phyloP scores from a whole-genome alignment of 2,888 invertebrate species.

The Ectropis crepuscularia region DNA sequence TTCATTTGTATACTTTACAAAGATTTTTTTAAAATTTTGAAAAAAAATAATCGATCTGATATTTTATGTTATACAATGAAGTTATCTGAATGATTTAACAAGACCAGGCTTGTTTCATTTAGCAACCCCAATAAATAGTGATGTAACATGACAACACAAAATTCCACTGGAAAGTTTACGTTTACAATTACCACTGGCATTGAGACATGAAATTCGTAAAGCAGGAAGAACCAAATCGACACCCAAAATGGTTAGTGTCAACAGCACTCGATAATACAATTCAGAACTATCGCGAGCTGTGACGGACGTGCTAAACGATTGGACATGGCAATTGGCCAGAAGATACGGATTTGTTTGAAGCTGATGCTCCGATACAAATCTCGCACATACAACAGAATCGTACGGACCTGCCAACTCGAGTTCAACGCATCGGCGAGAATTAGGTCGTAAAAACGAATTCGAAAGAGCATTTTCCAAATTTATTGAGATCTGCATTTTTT shows the following conservation, averaged over 20 bases:
- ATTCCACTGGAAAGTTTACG: conserved; percentile 32
- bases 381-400: background rate
- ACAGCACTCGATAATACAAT: conserved; percentile 37
- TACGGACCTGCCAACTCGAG: conserved; percentile 10
- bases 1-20: too few species aligned
- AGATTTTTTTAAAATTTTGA: too few species aligned
- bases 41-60: too few species aligned
- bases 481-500: too few species aligned
- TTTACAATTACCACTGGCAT: conserved; percentile 51
- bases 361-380: conserved; percentile 17
- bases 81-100: background rate
- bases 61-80: too few species aligned
- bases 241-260: conserved; percentile 45
- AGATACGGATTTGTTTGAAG: conserved; percentile 30
- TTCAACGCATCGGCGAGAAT: conserved; percentile 16
- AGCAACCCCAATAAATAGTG: conserved; percentile 19
- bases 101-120: background rate
- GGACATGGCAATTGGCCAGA: conserved; percentile 44
- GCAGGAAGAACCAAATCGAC: conserved; percentile 51
- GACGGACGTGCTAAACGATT: conserved; percentile 51
- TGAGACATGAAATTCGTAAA: conserved; percentile 62
- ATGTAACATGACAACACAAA: conserved; percentile 29
- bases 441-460: conserved; percentile 6
- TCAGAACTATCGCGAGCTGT: conserved; percentile 36
- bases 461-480: background rate